phyloP scores from a whole-genome alignment of 2,888 invertebrate species.

The Epistrophella euchroma region DNA sequence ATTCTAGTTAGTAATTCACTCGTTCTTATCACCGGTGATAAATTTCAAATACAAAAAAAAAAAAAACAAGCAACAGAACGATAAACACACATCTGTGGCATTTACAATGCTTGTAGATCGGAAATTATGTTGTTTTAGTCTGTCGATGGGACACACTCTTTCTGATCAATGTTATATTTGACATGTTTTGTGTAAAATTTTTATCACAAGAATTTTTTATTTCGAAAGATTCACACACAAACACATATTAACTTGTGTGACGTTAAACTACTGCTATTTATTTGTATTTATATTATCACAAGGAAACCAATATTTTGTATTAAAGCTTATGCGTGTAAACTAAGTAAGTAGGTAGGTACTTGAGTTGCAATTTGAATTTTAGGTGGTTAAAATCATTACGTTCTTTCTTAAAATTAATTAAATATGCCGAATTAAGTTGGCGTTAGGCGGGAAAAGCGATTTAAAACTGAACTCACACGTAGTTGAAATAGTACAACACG shows the following conservation, averaged over 20 bases:
- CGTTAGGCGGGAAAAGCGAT: not conserved
- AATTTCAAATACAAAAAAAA: conserved; percentile 30
- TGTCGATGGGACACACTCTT: conserved; percentile 17
- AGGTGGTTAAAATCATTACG: conserved; percentile 36
- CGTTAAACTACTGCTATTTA: conserved; percentile 1
- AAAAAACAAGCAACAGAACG: conserved; percentile 25
- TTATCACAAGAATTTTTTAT: conserved; percentile 40
- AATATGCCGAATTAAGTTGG: conserved; percentile 19
- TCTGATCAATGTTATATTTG: conserved; percentile 7
- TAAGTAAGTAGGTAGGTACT: not conserved
- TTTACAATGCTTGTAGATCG: conserved; percentile 38
- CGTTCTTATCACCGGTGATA: conserved; percentile 53
- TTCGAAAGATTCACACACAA: not conserved
- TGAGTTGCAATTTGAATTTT: conserved; percentile 32
- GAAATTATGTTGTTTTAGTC: conserved; percentile 39
- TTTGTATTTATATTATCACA: not conserved
- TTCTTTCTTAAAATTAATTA: conserved; percentile 13
- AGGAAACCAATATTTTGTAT: not conserved
- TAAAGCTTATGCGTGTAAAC: not conserved
- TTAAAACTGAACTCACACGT: not conserved
- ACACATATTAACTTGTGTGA: not conserved
- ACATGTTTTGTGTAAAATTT: conserved; percentile 20
- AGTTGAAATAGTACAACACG: not conserved
- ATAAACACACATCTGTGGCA: conserved; percentile 40
- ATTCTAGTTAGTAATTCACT: conserved; percentile 37